Evolutionary conservation across 2,888 invertebrate species (phyloP), one percentile per base, ranked within the genome.

Genomic region (Aspidiotus destructor): DNA sequence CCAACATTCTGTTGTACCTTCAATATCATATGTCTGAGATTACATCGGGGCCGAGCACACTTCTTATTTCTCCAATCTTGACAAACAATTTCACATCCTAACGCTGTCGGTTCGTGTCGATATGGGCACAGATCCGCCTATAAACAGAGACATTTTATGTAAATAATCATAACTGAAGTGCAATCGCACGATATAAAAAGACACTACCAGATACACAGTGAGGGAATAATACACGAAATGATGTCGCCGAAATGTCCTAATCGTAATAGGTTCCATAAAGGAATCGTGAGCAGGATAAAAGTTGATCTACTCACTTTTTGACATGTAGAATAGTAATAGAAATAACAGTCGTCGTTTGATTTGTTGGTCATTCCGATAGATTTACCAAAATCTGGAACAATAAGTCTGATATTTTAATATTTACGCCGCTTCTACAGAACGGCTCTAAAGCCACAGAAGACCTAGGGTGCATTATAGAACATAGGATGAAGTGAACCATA

Each of bases 311-410:
- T 11, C 48, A 90, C 90, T 85, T 90, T 91, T 72, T 85, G 85
- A 78, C 91, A 92, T 72, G 87, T 87, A 69, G 90, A 90, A 77
- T 91, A 90, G 77, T 88, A 92, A 79, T 86, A 92, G 81, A 90
- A 92, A 79, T 91, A 91, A 79, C 91, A 92, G 78, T 91, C 91
- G 78, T 88, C 86, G 78, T 87, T 85, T 80, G 86, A 87, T 75
- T 84, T 82, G 74, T 84, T 69, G 54, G 61, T 62, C 69, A 69
- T 69, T 17, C 42, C 57, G 48, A 28, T 28, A 5, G 5, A 28
- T 28, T 28, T 28, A n/a, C 28, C 28, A 28, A 28, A 28, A 28
- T 28, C 28, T 28, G 28, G 5, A 28, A 28, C 28, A 28, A 28
- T 28, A 28, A 28, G 28, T 28, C 28, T 28, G 28, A 28, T 28